Evolutionary conservation across 2,113 vertebrate species (phyloP), one percentile per base, ranked within the genome.

Genomic region (Anguilla rostrata): DNA sequence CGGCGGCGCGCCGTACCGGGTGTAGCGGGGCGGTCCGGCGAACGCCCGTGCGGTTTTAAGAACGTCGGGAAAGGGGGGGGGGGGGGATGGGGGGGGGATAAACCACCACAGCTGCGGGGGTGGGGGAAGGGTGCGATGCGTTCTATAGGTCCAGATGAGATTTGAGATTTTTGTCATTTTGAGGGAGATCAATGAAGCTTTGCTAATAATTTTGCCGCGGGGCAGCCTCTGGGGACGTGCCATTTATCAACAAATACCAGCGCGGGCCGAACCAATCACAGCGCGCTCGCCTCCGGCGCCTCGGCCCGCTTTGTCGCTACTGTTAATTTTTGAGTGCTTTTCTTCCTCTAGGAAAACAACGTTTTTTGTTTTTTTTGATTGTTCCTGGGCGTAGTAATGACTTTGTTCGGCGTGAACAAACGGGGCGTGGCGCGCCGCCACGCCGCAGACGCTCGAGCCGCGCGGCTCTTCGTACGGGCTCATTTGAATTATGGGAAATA

Each of bases 151-250:
- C 93, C 92, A 94, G 94, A 95, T 93, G 94, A 95, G 95, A 96
- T 96, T 94, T 93, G 93, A 95, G 94, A 95, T 94, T 95, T 92
- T 94, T 94, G 91, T 93, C 81, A 84, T 96, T 95, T 94, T 93
- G 94, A 88, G 91, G 93, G 92, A 94, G 95, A 97, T 96, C 95
- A 95, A 96, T 95, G 95, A 94, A 91, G 93, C 91, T 89, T 92
- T 80, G 90, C 92, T 96, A 94, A 96, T 96, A 94, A 95, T 94
- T 94, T 34, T 92, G 92, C 93, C 92, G 92, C 88, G 90, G 91
- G 92, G 87, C 57, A 71, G 88, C 92, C 92, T 94, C 94, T 7
- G 49, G 93, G 93, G 94, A 95, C 87, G 80, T 95, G 95, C 92
- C 94, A 95, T 96, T 96, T 96, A 93, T 89, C 92, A 94, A 91